Conservation (phyloP, 2,888 invertebrate species). For the Pantelozetes paolii region DNA sequence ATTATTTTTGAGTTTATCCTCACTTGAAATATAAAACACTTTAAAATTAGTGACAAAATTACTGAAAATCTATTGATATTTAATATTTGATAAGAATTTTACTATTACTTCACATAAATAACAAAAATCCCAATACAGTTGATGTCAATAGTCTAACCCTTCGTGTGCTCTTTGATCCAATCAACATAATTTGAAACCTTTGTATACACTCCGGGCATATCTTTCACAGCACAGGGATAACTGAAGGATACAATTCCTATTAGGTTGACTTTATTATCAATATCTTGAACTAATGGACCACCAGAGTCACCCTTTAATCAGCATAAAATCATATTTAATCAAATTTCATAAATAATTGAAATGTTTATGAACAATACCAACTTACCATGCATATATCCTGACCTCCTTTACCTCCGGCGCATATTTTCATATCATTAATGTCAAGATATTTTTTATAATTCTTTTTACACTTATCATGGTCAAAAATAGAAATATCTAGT, state of each 20-base stretch:
- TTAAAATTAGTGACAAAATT: too few species aligned
- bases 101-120: too few species aligned
- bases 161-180: constrained; percentile 38
- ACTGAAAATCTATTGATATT: too few species aligned
- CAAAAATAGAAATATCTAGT: constrained; percentile 19
- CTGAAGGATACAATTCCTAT: constrained; percentile 40
- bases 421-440: constrained; percentile 27
- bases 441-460: constrained; percentile 25
- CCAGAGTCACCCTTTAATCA: constrained; percentile 38
- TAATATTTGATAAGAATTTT: too few species aligned
- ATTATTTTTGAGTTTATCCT: too few species aligned
- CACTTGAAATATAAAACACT: too few species aligned
- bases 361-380: too few species aligned
- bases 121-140: too few species aligned
- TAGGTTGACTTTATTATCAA: not conserved
- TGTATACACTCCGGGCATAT: constrained; percentile 40
- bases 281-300: constrained; percentile 36
- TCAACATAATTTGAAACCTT: constrained; percentile 38
- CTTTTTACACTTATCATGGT: constrained; percentile 2
- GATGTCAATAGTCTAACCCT: too few species aligned
- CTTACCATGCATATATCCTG: constrained; percentile 22
- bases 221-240: constrained; percentile 39
- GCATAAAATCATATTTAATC: too few species aligned
- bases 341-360: too few species aligned
- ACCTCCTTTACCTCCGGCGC: constrained; percentile 37